Base-by-base conservation (phyloP, 2,113 vertebrate genomes). In the Acinonyx jubatus region DNA sequence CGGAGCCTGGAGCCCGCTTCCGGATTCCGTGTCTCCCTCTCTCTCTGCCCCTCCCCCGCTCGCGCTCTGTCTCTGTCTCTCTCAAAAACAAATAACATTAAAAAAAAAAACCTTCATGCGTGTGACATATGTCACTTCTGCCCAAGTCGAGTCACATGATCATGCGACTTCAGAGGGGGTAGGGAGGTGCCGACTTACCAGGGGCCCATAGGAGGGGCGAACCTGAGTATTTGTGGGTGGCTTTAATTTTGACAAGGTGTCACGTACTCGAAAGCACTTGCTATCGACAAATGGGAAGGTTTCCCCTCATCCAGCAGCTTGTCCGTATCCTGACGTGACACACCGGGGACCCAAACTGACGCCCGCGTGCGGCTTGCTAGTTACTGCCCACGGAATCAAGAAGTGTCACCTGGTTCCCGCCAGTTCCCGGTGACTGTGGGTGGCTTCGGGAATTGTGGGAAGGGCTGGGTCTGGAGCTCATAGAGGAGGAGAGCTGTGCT, bases 301-400 rank as follows among this genome's bases (percentile, higher is more conserved):
- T 57, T 71, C 13, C 7, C 3, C 63, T 73, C 74, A 55, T 27
- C 1, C 1, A 7, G n/a, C 45, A 50, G 55, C 57, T 55, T 79
- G 36, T 41, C 45, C 66, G 68, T 11, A 3, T 63, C 89, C 25
- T 18, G 21, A 29, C 41, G 12, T 3, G 36, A 33, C 0, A 3
- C 0, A 29, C 41, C 31, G 14, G 25, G n/a, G 86, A 33, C 63
- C 68, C 38, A 33, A 7, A 18, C 66, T 15, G 82, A 36, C 13
- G 36, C n/a, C 65, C 0, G 27, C 1, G 25, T 38, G 18, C 31
- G 1, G 11, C 36, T 52, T 8, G 0, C 65, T 6, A 1, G 25
- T 2, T 23, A 1, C 2, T 19, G 11, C 38, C 12, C 55, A 25
- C 25, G 41, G 6, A 41, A 10, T 73, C 25, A n/a, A 4, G 36